Conservation (phyloP, 2,113 vertebrate genomes). For the Crypturellus undulatus region DNA sequence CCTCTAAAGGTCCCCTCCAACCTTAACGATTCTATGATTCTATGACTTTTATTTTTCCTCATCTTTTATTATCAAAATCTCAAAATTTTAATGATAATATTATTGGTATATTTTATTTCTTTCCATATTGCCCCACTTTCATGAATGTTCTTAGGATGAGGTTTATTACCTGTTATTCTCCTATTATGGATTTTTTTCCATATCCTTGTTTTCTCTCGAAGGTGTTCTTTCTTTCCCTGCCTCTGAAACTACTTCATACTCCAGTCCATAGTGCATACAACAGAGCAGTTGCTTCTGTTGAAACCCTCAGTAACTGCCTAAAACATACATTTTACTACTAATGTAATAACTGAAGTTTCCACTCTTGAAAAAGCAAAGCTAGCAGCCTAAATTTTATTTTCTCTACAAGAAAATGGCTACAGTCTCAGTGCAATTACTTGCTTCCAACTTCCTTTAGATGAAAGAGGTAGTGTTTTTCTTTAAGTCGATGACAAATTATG, state of each 20-base stretch:
- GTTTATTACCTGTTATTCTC: not conserved
- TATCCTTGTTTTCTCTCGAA: not conserved
- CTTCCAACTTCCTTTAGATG: constrained; percentile 33
- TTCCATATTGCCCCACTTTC: not conserved
- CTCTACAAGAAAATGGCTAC: not conserved
- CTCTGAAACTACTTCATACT: not conserved
- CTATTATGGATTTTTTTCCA: not conserved
- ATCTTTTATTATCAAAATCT: not conserved
- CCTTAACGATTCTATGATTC: no score
- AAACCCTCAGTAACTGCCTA: not conserved
- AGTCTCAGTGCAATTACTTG: constrained; percentile 6
- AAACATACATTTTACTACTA: not conserved
- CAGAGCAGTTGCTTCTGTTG: not conserved
- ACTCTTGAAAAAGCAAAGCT: constrained; percentile 15
- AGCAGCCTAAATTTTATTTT: not conserved
- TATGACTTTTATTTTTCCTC: not conserved
- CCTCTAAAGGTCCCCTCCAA: no score
- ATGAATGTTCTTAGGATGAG: not conserved
- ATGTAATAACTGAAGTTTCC: not conserved
- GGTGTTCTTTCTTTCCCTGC: not conserved
- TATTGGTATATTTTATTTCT: not conserved
- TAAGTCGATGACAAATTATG: constrained; percentile 31
- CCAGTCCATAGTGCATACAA: not conserved
- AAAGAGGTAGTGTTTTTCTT: constrained; percentile 37
- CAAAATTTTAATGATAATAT: not conserved